phyloP scores from a whole-genome alignment of 2,797 vertebrate species.

The Benthosema pterotum region DNA sequence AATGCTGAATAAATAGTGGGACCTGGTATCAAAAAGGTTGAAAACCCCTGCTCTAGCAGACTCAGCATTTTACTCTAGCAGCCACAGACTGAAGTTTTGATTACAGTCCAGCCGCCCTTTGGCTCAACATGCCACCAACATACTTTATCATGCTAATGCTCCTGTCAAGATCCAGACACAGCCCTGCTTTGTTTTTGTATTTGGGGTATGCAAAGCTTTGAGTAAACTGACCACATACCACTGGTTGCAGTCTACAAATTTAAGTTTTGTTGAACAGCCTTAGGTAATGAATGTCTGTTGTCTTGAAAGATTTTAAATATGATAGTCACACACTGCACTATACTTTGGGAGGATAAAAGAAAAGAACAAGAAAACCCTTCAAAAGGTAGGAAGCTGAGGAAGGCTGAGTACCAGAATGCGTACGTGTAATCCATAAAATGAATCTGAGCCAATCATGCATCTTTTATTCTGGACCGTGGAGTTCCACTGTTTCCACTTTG shows the following conservation, averaged over 20 bases:
- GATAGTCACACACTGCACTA: background rate
- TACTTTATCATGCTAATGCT: background rate
- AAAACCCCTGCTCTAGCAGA: no score
- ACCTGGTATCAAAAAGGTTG: no score
- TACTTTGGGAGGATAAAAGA: background rate
- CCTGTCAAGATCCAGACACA: background rate
- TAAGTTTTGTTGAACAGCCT: background rate
- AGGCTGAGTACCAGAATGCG: no score
- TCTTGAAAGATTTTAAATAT: background rate
- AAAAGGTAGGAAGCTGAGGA: no score
- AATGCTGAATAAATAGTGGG: no score
- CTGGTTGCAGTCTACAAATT: background rate
- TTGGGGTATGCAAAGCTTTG: background rate
- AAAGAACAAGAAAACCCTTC: no score
- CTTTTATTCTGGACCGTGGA: no score
- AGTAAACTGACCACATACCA: background rate
- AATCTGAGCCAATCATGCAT: no score
- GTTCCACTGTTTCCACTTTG: no score
- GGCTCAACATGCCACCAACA: background rate
- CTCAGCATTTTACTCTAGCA: constrained; percentile 2
- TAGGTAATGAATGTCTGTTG: background rate
- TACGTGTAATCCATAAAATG: no score
- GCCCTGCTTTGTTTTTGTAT: background rate
- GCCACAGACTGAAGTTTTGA: constrained; percentile 13
- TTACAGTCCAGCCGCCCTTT: constrained; percentile 2